Evolutionary conservation across 2,888 invertebrate species (phyloP), one percentile per base, ranked within the genome.

Genomic region (Rotaria magnacalcarata): DNA sequence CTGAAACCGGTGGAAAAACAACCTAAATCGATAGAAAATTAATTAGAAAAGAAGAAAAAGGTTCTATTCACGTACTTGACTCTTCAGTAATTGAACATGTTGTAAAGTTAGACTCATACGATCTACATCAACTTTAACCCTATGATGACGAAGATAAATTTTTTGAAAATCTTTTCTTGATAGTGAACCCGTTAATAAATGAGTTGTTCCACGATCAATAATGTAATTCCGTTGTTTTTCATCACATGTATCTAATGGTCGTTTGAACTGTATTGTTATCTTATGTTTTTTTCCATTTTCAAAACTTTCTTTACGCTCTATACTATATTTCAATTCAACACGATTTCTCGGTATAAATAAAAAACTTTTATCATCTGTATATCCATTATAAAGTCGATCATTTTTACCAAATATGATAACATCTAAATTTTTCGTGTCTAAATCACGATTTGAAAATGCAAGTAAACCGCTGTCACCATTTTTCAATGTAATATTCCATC

Each of bases 161-260:
- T 80, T 47, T 47, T 47, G n/a, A n/a, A 80, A 80, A 47, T 80
- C 47, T 21, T 43, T 16, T 4, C 7, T 7, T 14, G 21, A 47
- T 47, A 80, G 11, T 80, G 21, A 47, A 8, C 80, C 80, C 16
- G 80, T 47, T 21, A 43, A 47, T n/a, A 86, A 80, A 58, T 85
- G 56, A 27, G 41, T 52, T 14, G 86, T 86, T 43, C 85, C 85
- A 41, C 34, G 47, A 41, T 86, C 86, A n/a, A 85, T 85, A 21
- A 56, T 43, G 54, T 86, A 86, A 41, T 86, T 84, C 27, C 50
- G 27, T 10, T 27, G 10, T 41, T 86, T 11, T 54, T 84, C 10
- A 43, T 86, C 86, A 21, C 86, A 86, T 85, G 86, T 86, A 21
- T 86, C 80, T 27, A 86, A 60, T 56, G 85, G 75, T 60, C 86